Base-by-base conservation (phyloP, 2,797 vertebrate species). In the Momotus momota region DNA sequence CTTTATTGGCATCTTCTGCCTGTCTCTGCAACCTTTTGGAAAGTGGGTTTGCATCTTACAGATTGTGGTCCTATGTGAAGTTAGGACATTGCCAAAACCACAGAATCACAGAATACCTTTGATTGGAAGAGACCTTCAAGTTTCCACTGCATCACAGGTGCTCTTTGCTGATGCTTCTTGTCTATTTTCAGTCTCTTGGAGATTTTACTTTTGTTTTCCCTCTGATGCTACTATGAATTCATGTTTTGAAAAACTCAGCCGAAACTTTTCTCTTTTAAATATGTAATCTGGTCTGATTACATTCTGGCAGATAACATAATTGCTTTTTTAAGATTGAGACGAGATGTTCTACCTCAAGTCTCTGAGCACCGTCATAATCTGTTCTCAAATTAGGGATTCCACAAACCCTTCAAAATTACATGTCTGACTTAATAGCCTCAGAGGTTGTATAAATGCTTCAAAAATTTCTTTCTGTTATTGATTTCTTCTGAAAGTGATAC, bases 321-420 rank as follows among this genome's bases (percentile, higher is more conserved):
- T 78, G 7, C 0, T 49, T 61, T 70, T 75, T 90, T 51, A 54
- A 52, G 40, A 73, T 4, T 46, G 72, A 67, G 40, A 40, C 71
- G 57, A 31, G 35, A 61, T 88, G 35, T 72, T 94, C 38, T 54
- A 1, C 46, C 49, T 88, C 6, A 21, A 16, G 46, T 84, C 82
- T 86, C 88, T 0, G 0, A 88, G 70, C 35, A 70, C 38, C 0
- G 0, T 38, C 66, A 40, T 46, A 69, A 90, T 75, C 72, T 86
- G 35, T 78, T 92, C 70, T 77, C 82, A 86, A 84, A 93, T 75
- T 70, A 72, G 62, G 82, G 17, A 81, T 94, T 88, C 58, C 95
- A 88, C 62, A 88, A 88, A 75, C 31, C 19, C 31, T 75, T 86
- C 46, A 75, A 84, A 94, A 95, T 86, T 84, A 27, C 25, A 21